Base-by-base conservation (phyloP, 2,888 invertebrate genomes). In the Hyalella azteca region DNA sequence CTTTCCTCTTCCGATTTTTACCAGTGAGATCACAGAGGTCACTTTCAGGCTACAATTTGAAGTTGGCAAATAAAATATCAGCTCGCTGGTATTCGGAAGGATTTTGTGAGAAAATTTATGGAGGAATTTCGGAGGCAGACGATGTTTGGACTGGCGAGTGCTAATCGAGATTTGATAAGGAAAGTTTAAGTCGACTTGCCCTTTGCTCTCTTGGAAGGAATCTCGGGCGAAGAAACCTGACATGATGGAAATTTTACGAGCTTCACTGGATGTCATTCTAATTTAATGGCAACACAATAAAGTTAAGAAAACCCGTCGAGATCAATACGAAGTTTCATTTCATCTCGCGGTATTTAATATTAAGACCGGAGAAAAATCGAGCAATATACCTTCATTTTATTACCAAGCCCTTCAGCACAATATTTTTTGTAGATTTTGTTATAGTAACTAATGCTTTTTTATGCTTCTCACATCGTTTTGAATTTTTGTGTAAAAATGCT, bases 1-100 rank as follows among this genome's bases (percentile, higher is more conserved):
- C n/a, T n/a, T n/a, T n/a, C n/a, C n/a, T n/a, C n/a, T n/a, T n/a
- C n/a, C n/a, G n/a, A n/a, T n/a, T n/a, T n/a, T n/a, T n/a, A n/a
- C n/a, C n/a, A n/a, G n/a, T n/a, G 54, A 54, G 54, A 54, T 54
- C 54, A 54, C 29, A n/a, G 54, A 54, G 54, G 54, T 54, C 54
- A 54, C 26, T 13, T 54, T 54, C 26, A 54, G 54, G 29, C 26
- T 9, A 5, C 54, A 54, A 11, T 54, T 54, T 54, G 54, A 54
- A 29, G 22, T 26, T 26, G 22, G 54, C 54, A 29, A 54, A 54
- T 54, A 54, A 54, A 54, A 54, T 54, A 29, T 54, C 54, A 29
- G 22, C 54, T 54, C 26, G 22, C 29, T 54, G 54, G 54, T 54
- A 54, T 54, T 54, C 29, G 54, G 22, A 54, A 29, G 54, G 29